phyloP scores from a whole-genome alignment of 2,888 invertebrate species.

The Mesodorylaimus sp. region DNA sequence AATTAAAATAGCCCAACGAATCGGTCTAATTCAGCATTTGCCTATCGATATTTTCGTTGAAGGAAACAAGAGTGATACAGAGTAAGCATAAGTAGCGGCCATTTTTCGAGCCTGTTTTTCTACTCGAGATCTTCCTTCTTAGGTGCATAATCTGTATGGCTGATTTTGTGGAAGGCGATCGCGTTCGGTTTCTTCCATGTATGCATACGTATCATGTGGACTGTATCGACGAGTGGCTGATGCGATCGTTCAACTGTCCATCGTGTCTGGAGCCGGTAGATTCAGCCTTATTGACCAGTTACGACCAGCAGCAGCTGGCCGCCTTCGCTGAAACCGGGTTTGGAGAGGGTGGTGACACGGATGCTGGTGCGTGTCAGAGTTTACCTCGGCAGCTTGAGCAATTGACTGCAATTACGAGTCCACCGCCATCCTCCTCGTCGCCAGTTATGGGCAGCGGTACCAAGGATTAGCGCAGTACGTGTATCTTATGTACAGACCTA shows the following conservation, averaged over 20 bases:
- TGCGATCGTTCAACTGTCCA: slow-evolving; percentile 61
- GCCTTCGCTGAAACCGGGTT: not conserved
- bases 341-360: too few relatives aligned
- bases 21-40: slow-evolving; percentile 67
- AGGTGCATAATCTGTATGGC: slow-evolving; percentile 80
- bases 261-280: slow-evolving; percentile 84
- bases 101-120: not conserved
- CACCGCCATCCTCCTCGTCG: too few relatives aligned
- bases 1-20: slow-evolving; percentile 63
- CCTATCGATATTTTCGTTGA: slow-evolving; percentile 59
- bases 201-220: slow-evolving; percentile 73
- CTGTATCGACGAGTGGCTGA: slow-evolving; percentile 49
- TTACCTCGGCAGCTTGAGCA: too few relatives aligned
- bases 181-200: slow-evolving; percentile 64
- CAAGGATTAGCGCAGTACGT: too few relatives aligned
- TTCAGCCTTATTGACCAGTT: slow-evolving; percentile 62
- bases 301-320: slow-evolving; percentile 23
- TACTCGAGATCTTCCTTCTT: slow-evolving; percentile 9
- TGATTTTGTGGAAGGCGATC: slow-evolving; percentile 59
- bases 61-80: slow-evolving; percentile 56
- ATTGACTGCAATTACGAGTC: too few relatives aligned
- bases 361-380: too few relatives aligned
- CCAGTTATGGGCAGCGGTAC: too few relatives aligned
- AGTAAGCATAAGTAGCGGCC: slow-evolving; percentile 36
- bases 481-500: too few relatives aligned